Percentiles rank a stretch among this genome's conserved stretches.
These are phyloP conservation scores for Drosophila atripex DNA, from an alignment of 2,888 invertebrate species.

Conservation along the genomic window DNA sequence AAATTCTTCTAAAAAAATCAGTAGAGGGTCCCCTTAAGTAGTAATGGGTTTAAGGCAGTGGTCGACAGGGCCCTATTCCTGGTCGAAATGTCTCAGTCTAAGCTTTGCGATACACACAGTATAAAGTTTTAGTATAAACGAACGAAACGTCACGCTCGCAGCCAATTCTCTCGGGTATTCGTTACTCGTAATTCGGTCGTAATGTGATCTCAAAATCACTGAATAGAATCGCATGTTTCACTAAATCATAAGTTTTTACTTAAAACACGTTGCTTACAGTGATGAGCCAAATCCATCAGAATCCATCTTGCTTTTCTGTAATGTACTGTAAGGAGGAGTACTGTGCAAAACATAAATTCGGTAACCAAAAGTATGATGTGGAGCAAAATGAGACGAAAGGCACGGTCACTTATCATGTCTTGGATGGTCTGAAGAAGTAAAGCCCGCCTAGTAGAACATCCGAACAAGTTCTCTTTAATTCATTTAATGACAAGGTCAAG, in stretches of 20 bases:
- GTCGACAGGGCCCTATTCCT: too few species aligned
- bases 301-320: conserved; percentile 54
- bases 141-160: too few species aligned
- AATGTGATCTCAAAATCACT: not conserved
- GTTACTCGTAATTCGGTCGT: too few species aligned
- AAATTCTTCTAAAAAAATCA: too few species aligned
- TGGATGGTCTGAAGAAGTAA: conserved; percentile 32
- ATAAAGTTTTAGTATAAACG: too few species aligned
- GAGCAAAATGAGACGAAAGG: conserved; percentile 24
- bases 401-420: conserved; percentile 70
- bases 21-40: too few species aligned
- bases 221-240: too few species aligned
- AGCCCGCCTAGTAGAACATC: conserved; percentile 17
- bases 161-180: too few species aligned
- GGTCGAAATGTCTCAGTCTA: too few species aligned
- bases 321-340: conserved; percentile 18
- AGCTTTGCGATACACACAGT: too few species aligned
- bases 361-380: not conserved
- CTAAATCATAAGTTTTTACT: not conserved
- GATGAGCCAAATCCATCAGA: conserved; percentile 72
- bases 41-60: too few species aligned
- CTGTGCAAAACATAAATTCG: conserved; percentile 12
- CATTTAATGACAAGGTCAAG: conserved; percentile 81
- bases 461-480: conserved; percentile 71
- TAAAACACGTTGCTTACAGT: conserved; percentile 56